Base-by-base conservation (phyloP, 2,888 invertebrate genomes). In the Drosophila barbarae region DNA sequence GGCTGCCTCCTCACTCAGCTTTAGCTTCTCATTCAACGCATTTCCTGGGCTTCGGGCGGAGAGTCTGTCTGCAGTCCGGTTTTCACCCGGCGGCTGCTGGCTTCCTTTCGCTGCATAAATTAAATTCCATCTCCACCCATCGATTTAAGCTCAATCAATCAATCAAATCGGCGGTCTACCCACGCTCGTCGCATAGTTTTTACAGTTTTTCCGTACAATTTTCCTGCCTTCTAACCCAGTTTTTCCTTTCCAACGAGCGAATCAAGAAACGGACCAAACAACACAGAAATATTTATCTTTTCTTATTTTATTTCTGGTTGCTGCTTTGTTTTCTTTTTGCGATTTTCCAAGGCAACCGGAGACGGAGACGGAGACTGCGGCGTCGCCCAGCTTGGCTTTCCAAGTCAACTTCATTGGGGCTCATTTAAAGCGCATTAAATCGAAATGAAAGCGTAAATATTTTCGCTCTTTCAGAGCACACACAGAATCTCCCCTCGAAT, bases 391-490 rank as follows among this genome's bases (percentile, higher is more conserved):
- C 46, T 46, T 44, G 64, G 63, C 63, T 64, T 63, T 64, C 63
- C 63, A 46, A 63, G 35, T 38, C 68, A 59, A 54, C 72, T 72
- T 69, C 56, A 74, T 69, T 69, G 67, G 56, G 51, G 50, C 63
- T 61, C 83, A 76, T 82, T 82, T 82, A 73, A 82, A 76, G 71
- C 79, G 73, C 80, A 74, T 81, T 83, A 81, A 76, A 77, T 77
- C 72, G 69, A 83, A 80, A 85, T 80, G 81, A 81, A 81, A 81
- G 81, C 81, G 81, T 85, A 85, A 82, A 85, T 76, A 77, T 77
- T 72, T 63, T 58, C 32, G 47, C 50, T 70, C 56, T 67, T 46
- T 60, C 44, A 39, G 46, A 35, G 44, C 42, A 65, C 53, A 65
- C 53, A 61, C 61, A 69, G 69, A 69, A 69, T 61, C 57, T 61